These are phyloP conservation scores for Gila orcuttii DNA, from an alignment of 2,113 vertebrate species.

Conservation along the genomic window DNA sequence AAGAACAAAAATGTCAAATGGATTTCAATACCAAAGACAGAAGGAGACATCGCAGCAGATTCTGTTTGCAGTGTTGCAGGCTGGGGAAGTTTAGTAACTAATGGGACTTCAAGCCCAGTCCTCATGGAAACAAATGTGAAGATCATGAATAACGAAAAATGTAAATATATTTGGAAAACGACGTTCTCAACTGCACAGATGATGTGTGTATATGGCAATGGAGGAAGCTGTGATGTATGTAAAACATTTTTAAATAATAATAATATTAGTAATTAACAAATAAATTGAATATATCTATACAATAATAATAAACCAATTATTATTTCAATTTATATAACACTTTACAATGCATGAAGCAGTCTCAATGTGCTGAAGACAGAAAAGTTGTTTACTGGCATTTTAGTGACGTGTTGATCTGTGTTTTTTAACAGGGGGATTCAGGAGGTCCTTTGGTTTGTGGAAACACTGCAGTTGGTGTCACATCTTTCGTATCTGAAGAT, in stretches of 20 bases:
- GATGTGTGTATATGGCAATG: not conserved
- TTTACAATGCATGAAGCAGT: not conserved
- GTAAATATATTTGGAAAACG: fast-evolving
- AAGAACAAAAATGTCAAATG: not conserved
- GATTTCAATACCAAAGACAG: not conserved
- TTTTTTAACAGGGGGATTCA: no score
- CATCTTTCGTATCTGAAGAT: no score
- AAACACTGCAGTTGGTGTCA: no score
- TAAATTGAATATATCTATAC: no score
- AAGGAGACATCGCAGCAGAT: not conserved
- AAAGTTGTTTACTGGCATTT: no score
- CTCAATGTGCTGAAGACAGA: not conserved
- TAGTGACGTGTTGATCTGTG: no score
- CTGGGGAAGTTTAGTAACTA: not conserved
- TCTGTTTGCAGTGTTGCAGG: not conserved
- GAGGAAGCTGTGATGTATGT: not conserved
- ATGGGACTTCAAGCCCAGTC: not conserved
- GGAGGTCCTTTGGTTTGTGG: no score
- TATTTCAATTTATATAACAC: not conserved
- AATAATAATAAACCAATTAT: no score
- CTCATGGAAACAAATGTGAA: not conserved
- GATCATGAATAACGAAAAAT: not conserved
- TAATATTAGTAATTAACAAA: no score
- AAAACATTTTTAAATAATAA: no score
- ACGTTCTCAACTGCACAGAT: not conserved